Percentiles rank a stretch among this genome's conserved stretches.
Conservation (phyloP, 2,113 vertebrate species). For the Terrapene triunguis region DNA sequence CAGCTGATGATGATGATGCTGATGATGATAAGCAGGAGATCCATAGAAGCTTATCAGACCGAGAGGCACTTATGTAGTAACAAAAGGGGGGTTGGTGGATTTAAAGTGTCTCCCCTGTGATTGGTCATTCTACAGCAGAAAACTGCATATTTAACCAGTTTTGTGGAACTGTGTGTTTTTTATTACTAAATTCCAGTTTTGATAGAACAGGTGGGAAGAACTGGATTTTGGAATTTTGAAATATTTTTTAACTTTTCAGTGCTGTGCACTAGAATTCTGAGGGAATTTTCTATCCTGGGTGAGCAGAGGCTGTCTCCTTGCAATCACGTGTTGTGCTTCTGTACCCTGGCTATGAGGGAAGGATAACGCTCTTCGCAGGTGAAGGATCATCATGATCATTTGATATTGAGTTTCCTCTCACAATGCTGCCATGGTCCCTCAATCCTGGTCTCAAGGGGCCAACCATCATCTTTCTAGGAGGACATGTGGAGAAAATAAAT, state of each 20-base stretch:
- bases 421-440: background rate
- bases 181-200: conserved; percentile 26
- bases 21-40: conserved; percentile 83
- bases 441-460: background rate
- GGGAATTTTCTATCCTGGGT: conserved; percentile 8
- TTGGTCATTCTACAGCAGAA: background rate
- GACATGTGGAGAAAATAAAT: background rate
- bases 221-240: conserved; percentile 9
- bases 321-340: background rate
- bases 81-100: background rate
- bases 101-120: background rate
- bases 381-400: background rate
- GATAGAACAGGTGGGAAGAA: background rate
- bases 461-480: background rate
- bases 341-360: background rate
- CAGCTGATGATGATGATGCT: conserved; percentile 72
- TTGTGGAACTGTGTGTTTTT: conserved; percentile 11
- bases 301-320: background rate
- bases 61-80: conserved; percentile 79
- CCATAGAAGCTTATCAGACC: conserved; percentile 75
- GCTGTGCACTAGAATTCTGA: conserved; percentile 52
- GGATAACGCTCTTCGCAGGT: background rate
- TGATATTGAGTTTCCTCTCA: background rate
- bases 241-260: conserved; percentile 36
- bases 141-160: background rate